A percentile compares a stretch with the other conserved stretches of the same genome.
phyloP scores from a whole-genome alignment of 2,797 vertebrate species.

The Tokudaia tokunoshimensis region DNA sequence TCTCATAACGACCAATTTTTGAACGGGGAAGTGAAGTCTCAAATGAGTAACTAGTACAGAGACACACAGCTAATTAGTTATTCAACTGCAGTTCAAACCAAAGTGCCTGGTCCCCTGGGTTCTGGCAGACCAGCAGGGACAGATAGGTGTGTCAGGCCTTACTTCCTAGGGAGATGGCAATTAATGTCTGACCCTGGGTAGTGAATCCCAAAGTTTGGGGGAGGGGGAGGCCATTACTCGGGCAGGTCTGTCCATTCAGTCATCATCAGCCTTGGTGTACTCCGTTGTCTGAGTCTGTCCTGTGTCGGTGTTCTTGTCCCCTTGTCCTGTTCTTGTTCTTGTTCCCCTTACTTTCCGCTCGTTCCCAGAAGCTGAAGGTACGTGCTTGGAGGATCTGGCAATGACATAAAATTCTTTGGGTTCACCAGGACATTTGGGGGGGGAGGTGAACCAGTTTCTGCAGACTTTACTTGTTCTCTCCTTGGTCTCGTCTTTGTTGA shows the following conservation, averaged over 20 bases:
- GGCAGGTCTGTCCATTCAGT: background rate
- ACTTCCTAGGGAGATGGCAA: background rate
- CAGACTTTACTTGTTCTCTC: background rate
- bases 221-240: background rate
- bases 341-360: background rate
- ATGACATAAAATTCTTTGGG: background rate
- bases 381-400: background rate
- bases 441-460: background rate
- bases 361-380: background rate
- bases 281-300: background rate
- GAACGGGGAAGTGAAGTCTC: background rate
- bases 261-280: rapidly evolving
- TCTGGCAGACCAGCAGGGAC: background rate
- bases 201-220: rapidly evolving
- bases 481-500: background rate
- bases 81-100: background rate
- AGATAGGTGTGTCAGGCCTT: background rate
- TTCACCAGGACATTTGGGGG: background rate
- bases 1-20: background rate
- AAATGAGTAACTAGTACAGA: background rate
- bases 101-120: background rate
- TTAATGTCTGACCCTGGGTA: background rate
- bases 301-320: background rate
- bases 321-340: background rate
- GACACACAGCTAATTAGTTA: background rate